Evolutionary conservation across 2,797 vertebrate genomes (phyloP).

Genomic region (Momotus momota): DNA sequence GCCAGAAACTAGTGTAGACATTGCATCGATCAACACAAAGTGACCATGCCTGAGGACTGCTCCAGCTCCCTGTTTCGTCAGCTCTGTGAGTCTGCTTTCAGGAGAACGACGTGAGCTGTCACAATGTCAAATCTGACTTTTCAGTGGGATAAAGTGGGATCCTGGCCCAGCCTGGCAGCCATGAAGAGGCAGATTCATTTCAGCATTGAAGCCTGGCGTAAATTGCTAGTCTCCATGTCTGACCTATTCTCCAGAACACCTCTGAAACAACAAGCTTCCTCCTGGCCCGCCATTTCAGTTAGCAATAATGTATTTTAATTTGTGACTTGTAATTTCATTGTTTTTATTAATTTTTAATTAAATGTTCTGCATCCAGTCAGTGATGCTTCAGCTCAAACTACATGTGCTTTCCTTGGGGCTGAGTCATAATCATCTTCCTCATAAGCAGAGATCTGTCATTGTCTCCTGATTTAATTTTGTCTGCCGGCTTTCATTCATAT

Average conservation of each 20-base stretch:
- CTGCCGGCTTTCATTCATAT: neutral
- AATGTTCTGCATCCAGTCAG: neutral
- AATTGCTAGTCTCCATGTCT: neutral
- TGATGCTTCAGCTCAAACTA: neutral
- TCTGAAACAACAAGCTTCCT: neutral
- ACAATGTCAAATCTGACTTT: neutral
- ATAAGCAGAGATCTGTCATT: slow-evolving; percentile 14
- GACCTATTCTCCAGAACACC: neutral
- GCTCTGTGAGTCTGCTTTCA: neutral
- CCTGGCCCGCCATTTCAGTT: neutral
- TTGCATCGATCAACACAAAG: accelerated
- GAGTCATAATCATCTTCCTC: slow-evolving; percentile 48
- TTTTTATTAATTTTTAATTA: neutral
- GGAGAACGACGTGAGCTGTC: neutral
- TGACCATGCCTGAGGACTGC: neutral
- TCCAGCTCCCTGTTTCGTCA: neutral
- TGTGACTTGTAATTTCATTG: neutral
- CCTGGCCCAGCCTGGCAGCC: neutral
- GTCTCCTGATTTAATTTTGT: slow-evolving; percentile 42
- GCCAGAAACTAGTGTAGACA: neutral
- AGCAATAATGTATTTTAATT: neutral
- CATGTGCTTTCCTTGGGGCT: neutral
- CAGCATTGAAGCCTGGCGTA: neutral
- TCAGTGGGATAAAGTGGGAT: neutral
- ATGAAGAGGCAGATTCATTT: neutral